These are phyloP conservation scores for Geopemphigus sp. DNA, from an alignment of 1,140 invertebrate genomes.

Conservation along the genomic window DNA sequence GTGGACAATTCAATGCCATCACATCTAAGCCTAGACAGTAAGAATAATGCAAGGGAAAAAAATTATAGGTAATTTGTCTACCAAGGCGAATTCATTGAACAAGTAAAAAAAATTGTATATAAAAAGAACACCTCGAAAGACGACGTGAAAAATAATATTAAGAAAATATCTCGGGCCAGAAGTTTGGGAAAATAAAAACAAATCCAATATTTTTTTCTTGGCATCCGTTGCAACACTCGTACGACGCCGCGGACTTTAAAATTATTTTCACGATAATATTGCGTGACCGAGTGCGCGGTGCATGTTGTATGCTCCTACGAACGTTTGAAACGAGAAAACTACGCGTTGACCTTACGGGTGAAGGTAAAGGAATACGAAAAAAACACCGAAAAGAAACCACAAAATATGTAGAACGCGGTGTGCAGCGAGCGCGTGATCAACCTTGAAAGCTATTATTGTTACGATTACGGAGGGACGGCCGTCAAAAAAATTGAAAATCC, in stretches of 20 bases:
- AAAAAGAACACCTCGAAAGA: not conserved
- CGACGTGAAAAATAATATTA: not conserved
- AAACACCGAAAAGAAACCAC: not conserved
- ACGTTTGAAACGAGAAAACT: not conserved
- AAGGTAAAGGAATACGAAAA: slow-evolving; percentile 2
- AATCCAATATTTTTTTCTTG: not conserved
- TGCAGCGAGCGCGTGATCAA: no score
- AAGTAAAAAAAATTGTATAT: not conserved
- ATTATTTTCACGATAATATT: not conserved
- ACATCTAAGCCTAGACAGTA: not conserved
- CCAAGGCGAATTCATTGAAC: not conserved
- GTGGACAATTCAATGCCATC: not conserved
- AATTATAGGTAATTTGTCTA: not conserved
- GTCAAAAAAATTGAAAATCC: not conserved
- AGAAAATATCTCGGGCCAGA: not conserved
- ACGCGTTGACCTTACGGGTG: not conserved
- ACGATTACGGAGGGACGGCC: not conserved
- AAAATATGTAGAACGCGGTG: not conserved
- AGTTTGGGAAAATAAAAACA: not conserved
- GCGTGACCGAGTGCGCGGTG: not conserved
- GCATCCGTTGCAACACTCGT: not conserved
- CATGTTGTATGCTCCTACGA: no score
- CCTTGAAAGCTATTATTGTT: slow-evolving; percentile 29
- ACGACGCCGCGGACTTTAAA: not conserved
- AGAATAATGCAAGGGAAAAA: not conserved